Evolutionary conservation across 2,888 invertebrate genomes (phyloP).

Genomic region (Agonopterix arenella): DNA sequence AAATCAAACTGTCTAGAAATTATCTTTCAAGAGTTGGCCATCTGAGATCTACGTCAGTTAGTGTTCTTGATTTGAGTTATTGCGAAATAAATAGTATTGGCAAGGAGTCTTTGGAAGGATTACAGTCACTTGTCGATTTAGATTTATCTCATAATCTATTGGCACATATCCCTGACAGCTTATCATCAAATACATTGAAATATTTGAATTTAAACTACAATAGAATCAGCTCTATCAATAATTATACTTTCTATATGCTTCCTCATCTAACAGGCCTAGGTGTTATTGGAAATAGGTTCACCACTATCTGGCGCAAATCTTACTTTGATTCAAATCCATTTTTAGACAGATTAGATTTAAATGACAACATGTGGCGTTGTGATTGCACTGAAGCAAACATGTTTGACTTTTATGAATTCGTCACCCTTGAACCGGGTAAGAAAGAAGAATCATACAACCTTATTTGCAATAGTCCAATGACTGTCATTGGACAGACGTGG

Average conservation of each 20-base stretch:
- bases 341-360: slow-evolving; percentile 76
- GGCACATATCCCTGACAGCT: slow-evolving; percentile 76
- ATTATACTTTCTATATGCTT: slow-evolving; percentile 79
- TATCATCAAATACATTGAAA: slow-evolving; percentile 78
- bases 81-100: slow-evolving; percentile 80
- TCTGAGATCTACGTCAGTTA: slow-evolving; percentile 75
- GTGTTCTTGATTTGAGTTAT: slow-evolving; percentile 78
- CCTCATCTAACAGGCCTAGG: slow-evolving; percentile 78
- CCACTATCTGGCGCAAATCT: slow-evolving; percentile 74
- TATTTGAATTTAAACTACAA: slow-evolving; percentile 78
- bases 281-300: slow-evolving; percentile 84
- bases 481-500: slow-evolving; percentile 81
- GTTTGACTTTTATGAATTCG: slow-evolving; percentile 77
- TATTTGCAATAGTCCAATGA: slow-evolving; percentile 81
- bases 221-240: slow-evolving; percentile 78
- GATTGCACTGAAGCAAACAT: slow-evolving; percentile 80
- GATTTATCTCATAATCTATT: slow-evolving; percentile 82
- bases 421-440: slow-evolving; percentile 76
- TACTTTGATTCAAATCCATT: slow-evolving; percentile 79
- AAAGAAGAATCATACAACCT: slow-evolving; percentile 69
- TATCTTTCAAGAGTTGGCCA: slow-evolving; percentile 77
- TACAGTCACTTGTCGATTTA: slow-evolving; percentile 77
- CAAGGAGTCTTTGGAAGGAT: slow-evolving; percentile 72
- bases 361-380: slow-evolving; percentile 88
- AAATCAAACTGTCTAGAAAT: slow-evolving; percentile 81